Conservation (phyloP, 1,140 invertebrate species). For the Drosophila ananassae region DNA sequence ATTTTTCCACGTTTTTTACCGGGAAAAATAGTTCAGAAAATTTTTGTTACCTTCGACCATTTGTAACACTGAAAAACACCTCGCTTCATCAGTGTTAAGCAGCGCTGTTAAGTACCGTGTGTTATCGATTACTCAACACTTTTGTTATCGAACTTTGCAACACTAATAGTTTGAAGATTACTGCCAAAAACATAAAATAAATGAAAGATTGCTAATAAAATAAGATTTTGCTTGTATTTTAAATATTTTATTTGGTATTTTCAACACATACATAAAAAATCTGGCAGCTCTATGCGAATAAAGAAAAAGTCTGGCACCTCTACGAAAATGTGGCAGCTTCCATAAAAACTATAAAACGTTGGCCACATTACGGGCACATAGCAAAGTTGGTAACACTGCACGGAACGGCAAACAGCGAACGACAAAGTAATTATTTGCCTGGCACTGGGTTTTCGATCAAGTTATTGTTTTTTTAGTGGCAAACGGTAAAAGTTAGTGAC, state of each 20-base stretch:
- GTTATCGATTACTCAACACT: neutral
- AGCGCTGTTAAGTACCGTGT: neutral
- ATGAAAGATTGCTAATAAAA: no score
- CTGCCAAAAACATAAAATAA: no score
- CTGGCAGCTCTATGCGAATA: no score
- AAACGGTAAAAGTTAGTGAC: neutral
- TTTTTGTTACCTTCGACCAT: neutral
- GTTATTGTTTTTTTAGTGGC: neutral
- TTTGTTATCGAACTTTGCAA: neutral
- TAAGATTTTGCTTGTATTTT: no score
- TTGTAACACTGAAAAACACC: slow-evolving; percentile 10
- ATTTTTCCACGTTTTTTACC: neutral
- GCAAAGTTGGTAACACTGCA: neutral
- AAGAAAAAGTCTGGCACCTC: no score
- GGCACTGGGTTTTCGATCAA: neutral
- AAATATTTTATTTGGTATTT: no score
- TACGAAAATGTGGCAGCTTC: no score
- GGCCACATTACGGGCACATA: no score
- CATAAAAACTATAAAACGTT: no score
- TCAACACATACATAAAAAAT: no score
- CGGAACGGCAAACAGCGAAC: neutral
- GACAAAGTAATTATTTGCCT: neutral
- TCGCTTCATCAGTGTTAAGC: neutral
- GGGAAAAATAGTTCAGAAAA: neutral
- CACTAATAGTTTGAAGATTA: neutral